Conservation (phyloP, 1,140 invertebrate species). For the Bilobella aurantiaca region DNA sequence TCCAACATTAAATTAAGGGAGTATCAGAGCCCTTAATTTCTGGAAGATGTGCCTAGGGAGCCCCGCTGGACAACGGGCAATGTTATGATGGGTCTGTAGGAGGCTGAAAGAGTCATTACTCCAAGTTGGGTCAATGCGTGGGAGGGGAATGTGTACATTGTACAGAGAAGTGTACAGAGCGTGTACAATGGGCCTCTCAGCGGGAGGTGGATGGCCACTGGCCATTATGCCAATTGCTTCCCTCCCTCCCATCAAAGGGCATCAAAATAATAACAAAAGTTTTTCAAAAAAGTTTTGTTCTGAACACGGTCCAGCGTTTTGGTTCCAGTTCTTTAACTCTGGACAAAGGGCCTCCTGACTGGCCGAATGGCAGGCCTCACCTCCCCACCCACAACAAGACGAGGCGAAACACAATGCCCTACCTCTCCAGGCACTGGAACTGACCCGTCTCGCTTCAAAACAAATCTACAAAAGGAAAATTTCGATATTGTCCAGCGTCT, state of each 20-base stretch:
- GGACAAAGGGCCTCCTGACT: no score
- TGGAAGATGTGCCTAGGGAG: neutral
- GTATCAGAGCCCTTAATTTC: neutral
- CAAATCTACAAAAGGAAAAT: neutral
- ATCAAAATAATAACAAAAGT: constrained; percentile 7
- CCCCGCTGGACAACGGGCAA: neutral
- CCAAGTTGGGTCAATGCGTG: constrained; percentile 18
- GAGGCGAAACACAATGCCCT: no score
- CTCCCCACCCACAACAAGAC: neutral
- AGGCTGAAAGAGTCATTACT: constrained; percentile 27
- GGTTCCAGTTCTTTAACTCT: constrained; percentile 6
- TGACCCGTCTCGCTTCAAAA: neutral
- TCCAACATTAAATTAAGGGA: no score
- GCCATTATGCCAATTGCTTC: constrained; percentile 32
- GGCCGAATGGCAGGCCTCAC: neutral
- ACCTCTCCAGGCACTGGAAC: neutral
- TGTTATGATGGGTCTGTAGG: neutral
- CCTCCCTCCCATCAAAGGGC: constrained; percentile 7
- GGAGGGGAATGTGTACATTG: no score
- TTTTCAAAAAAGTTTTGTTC: neutral
- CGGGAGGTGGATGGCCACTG: constrained; percentile 30
- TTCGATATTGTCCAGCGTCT: no score
- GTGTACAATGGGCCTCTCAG: constrained; percentile 1
- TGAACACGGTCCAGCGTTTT: neutral
- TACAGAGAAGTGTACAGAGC: constrained; percentile 9